Base-by-base conservation (phyloP, 2,888 invertebrate genomes). In the Machimus rusticus region DNA sequence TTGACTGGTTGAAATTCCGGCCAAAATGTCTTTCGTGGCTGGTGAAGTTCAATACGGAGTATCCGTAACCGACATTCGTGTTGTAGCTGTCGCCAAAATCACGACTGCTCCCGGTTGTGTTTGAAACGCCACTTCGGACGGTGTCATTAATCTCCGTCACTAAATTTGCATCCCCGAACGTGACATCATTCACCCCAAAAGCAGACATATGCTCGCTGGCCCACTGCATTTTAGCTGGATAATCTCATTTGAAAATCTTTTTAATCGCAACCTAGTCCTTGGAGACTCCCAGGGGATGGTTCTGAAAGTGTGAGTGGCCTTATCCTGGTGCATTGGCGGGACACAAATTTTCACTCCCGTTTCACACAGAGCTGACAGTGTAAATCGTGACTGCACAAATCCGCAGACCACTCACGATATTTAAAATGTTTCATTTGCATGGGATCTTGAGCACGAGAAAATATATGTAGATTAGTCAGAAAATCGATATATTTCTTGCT, bases 311-410 rank as follows among this genome's bases (percentile, higher is more conserved):
- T 37, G 55, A 28, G 28, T 55, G 81, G 6, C 31, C 34, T n/a
- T 81, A 55, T 81, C 55, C 55, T 55, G 81, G 55, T 51, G 81
- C 55, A 81, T 81, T 81, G 81, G 81, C 51, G 81, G 81, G n/a
- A 81, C 55, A 81, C 51, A 66, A 66, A 66, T 9, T 6, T 66
- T 66, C 66, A 66, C 12, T 28, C 23, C 23, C 23, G 37, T 77
- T 77, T 31, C n/a, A 77, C 34, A 39, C 19, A 77, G 9, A 34
- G 14, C 77, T 39, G 77, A 37, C 37, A 39, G 39, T 5, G 34
- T 37, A 19, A 66, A 66, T 23, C 12, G 28, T 66, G 66, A 66
- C 66, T 66, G 9, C 66, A 66, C 23, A 12, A 66, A 66, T 23
- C 23, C 66, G 28, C 28, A 66, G 66, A 28, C 28, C 1, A 9